Evolutionary conservation across 2,888 invertebrate species (phyloP).

Genomic region (Cepaea hortensis): DNA sequence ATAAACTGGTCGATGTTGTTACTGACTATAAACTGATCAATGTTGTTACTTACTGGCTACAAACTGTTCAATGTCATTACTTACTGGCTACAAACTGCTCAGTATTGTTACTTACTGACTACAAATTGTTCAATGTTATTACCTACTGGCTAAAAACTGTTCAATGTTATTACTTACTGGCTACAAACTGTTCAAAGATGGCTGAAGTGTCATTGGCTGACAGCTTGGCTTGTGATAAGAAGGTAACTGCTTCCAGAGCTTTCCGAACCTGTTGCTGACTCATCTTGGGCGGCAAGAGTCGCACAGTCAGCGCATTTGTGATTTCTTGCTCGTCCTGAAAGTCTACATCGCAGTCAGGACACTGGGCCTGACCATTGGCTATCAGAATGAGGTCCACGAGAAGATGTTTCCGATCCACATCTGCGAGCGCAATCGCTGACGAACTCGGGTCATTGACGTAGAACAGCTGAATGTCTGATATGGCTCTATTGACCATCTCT

Average conservation of each 20-base stretch:
- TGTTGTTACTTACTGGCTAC: too few relatives aligned
- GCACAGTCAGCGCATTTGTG: background rate
- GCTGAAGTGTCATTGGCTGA: background rate
- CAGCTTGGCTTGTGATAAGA: conserved; percentile 5
- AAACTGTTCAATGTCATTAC: too few relatives aligned
- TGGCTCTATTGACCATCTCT: background rate
- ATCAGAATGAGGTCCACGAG: background rate
- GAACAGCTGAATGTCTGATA: background rate
- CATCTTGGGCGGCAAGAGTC: background rate
- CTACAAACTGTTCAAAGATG: conserved; percentile 7
- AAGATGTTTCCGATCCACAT: conserved; percentile 14
- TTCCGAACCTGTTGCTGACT: background rate
- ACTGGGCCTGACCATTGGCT: conserved; percentile 1
- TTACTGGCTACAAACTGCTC: too few relatives aligned
- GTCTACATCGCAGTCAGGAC: background rate
- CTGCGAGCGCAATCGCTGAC: background rate
- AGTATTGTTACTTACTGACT: too few relatives aligned
- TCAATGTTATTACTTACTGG: conserved; percentile 4
- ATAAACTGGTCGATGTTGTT: too few relatives aligned
- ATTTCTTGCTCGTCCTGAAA: background rate
- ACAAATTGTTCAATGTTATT: too few relatives aligned
- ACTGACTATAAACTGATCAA: too few relatives aligned
- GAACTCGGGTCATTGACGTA: conserved; percentile 12
- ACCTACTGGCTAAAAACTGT: conserved; percentile 23
- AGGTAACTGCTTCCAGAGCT: background rate